These are phyloP conservation scores for Ciconia nigra DNA, from an alignment of 2,797 vertebrate species.

Conservation along the genomic window DNA sequence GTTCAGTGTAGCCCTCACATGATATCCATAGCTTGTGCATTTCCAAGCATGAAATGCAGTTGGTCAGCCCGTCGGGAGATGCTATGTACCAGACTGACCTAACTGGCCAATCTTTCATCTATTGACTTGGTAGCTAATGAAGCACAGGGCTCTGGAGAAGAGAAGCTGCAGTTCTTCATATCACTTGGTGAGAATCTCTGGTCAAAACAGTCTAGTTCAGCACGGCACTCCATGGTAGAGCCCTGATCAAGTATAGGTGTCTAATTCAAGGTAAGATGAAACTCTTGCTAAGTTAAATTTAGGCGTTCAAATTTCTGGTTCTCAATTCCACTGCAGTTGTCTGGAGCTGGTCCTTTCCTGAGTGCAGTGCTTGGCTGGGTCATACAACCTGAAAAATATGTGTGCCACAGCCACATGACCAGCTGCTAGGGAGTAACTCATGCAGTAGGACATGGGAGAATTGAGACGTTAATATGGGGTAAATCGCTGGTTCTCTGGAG, in stretches of 20 bases:
- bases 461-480: background rate
- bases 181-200: background rate
- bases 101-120: background rate
- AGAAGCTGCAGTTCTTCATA: background rate
- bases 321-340: background rate
- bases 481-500: background rate
- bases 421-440: background rate
- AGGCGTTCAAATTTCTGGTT: background rate
- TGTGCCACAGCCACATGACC: fast-evolving
- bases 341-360: background rate
- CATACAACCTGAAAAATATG: background rate
- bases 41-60: background rate
- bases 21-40: background rate
- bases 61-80: background rate
- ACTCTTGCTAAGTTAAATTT: background rate
- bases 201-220: background rate
- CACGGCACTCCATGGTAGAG: background rate
- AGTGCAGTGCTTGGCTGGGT: fast-evolving
- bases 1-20: background rate
- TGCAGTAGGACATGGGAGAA: background rate
- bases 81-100: background rate
- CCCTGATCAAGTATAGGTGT: background rate
- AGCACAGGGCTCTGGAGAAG: background rate
- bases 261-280: background rate
- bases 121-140: background rate